Evolutionary conservation across 2,888 invertebrate genomes (phyloP), one percentile per base, ranked within the genome.

Genomic region (Nasonovia ribisnigri): DNA sequence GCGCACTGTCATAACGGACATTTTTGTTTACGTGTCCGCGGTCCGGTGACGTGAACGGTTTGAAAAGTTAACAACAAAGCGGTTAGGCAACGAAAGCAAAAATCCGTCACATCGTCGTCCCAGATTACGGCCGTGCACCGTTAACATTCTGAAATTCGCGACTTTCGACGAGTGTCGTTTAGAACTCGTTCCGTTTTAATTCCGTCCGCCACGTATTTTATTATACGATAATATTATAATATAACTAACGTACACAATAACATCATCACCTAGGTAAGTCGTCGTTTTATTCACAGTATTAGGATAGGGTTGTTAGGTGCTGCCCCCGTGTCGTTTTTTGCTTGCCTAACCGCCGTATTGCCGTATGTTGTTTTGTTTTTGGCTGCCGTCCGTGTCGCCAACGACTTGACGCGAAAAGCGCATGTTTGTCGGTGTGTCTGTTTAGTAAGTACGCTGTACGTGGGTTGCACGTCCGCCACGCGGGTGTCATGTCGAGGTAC

Each of bases 21-120:
- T 93, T 46, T 93, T 93, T 93, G 93, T 93, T 93, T 93, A 93
- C 93, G 93, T 93, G 93, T 93, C 90, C 42, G 48, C 90, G 60
- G 16, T 46, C 90, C 93, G 93, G 93, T 93, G 93, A 93, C 93
- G 93, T 93, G 90, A 90, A 90, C 36, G 90, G 93, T 93, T 57
- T 57, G 93, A 86, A 60, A 16, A 60, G 93, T 90, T 84, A 60
- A 90, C 89, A 93, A 90, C 93, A 86, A 26, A 93, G 93, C 93
- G 93, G 93, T 93, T 93, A 93, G 93, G 93, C 93, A 90, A 90
- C 93, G 90, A 90, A 90, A 29, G 90, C 57, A 84, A 60, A 26
- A 87, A 84, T 20, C 54, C 54, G 90, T 42, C 51, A 51, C 20
- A 54, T 57, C 46, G 46, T 90, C 90, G 89, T 57, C 84, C 86